Evolutionary conservation across 1,140 invertebrate species (phyloP), one percentile per base, ranked within the genome.

Genomic region (Cataglyphis hispanica): DNA sequence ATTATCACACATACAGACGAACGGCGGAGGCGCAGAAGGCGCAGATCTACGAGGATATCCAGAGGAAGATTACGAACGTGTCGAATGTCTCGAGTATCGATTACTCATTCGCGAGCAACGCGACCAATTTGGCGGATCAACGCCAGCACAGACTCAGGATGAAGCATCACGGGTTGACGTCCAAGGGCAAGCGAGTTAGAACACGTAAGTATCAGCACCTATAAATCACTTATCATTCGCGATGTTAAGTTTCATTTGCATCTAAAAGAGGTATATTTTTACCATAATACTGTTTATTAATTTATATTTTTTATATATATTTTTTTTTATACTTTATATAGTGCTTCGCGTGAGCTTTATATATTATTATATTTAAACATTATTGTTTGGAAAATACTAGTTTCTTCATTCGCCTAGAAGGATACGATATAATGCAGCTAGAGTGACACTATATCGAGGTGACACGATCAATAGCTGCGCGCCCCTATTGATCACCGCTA

Each of bases 171-270:
- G 92, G 92, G 60, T 76, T 92, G 19, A 77, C 87, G 34, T 91
- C 91, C 50, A 94, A 94, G 64, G 93, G 93, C 64, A 95, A 94
- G 85, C 93, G 92, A 37, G 77, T 91, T 16, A 90, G 93, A 91
- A 86, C 90, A 83, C 93, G 94, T 95, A 60, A 94, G 94, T 94
- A 27, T 5, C 19, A 10, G 11, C 22, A 69, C 37, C 2, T 7
- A 1, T 19, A 50, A 50, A 50, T 27, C 10, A 3, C 2, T 0
- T 63, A 5, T 76, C 1, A 37, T 19, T 19, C 16, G 43, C 13
- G 3, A 11, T 61, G 10, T 67, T 69, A 3, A 78, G 13, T 85
- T 25, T 40, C 6, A 16, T 25, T 22, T 5, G 4, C 25, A 61
- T 13, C 11, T 6, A 37, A 58, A 5, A 37, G 1, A 60, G 1